phyloP scores from a whole-genome alignment of 2,113 vertebrate genomes.

The Pollachius pollachius region DNA sequence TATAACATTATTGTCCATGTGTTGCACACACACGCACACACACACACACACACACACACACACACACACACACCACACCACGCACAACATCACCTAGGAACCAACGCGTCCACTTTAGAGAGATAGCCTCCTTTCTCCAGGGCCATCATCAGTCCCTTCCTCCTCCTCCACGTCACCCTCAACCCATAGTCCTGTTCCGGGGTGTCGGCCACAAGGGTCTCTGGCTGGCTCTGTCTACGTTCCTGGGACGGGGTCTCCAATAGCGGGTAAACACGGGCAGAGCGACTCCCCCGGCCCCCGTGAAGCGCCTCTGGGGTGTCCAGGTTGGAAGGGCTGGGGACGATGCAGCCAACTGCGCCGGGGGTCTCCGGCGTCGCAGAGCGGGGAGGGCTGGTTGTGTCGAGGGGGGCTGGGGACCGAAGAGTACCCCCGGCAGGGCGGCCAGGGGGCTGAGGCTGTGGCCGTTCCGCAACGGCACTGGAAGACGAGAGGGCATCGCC shows the following conservation, averaged over 20 bases:
- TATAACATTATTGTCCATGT: no score
- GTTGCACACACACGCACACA: no score
- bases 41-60: no score
- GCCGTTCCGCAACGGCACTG: no score
- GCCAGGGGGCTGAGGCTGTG: no score
- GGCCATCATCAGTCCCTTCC: conserved; percentile 70
- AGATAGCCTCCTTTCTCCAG: conserved; percentile 75
- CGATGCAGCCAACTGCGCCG: conserved; percentile 11
- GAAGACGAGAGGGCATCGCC: no score
- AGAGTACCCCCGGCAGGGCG: no score
- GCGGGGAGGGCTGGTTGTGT: no score
- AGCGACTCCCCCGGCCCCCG: conserved; percentile 18
- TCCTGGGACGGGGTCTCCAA: conserved; percentile 29
- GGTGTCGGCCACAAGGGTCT: conserved; percentile 81
- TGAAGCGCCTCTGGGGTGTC: conserved; percentile 58
- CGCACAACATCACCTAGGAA: conserved; percentile 40
- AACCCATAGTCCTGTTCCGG: conserved; percentile 86
- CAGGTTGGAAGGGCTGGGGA: conserved; percentile 47
- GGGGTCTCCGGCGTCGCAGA: conserved; percentile 14
- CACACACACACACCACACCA: no score
- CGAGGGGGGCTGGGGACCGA: no score
- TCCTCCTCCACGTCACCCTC: conserved; percentile 84
- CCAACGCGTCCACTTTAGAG: conserved; percentile 61
- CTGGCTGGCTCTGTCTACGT: conserved; percentile 34
- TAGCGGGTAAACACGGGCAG: conserved; percentile 17